Base-by-base conservation (phyloP, 2,888 invertebrate genomes). In the Sialis lutaria region DNA sequence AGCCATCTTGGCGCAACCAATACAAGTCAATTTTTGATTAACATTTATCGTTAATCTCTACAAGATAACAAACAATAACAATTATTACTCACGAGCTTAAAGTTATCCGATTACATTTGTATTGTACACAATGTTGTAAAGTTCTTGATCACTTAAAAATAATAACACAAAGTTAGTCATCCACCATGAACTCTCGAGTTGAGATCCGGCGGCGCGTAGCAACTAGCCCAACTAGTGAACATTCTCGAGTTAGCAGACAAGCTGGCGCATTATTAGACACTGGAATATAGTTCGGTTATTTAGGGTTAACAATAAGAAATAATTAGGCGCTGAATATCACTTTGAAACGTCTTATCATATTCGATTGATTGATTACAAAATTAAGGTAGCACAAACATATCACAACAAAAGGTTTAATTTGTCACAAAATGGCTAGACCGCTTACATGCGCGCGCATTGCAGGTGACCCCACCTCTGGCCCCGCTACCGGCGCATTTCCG, bases 401-500 rank as follows among this genome's bases (percentile, higher is more conserved):
- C 63, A 64, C 61, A 64, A 65, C 65, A 65, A 65, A 64, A 65
- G 64, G 63, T 64, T 64, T 62, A 63, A 60, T 49, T 63, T 64
- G 61, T 65, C 63, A 65, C 65, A 64, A 66, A 64, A 66, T 65
- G 64, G 64, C 64, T 57, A 60, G 49, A 44, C 46, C 54, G 53
- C 51, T 50, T 51, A 53, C 6, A 31, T 47, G 56, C 56, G 63
- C 61, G 64, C 64, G 65, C 64, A 57, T 13, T 9, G 31, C 10
- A 10, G 10, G 10, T 42, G 22, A 10, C 30, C 32, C 42, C 31
- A 10, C 10, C 42, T 10, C 10, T 31, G 22, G 32, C 30, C 32
- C 32, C 8, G 42, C 42, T 22, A 10, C 42, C 22, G 31, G 37
- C n/a, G 12, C 12, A 37, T 12, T 37, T 37, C 37, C 37, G 37